Evolutionary conservation across 2,797 vertebrate genomes (phyloP).

Genomic region (Siniperca undulata): DNA sequence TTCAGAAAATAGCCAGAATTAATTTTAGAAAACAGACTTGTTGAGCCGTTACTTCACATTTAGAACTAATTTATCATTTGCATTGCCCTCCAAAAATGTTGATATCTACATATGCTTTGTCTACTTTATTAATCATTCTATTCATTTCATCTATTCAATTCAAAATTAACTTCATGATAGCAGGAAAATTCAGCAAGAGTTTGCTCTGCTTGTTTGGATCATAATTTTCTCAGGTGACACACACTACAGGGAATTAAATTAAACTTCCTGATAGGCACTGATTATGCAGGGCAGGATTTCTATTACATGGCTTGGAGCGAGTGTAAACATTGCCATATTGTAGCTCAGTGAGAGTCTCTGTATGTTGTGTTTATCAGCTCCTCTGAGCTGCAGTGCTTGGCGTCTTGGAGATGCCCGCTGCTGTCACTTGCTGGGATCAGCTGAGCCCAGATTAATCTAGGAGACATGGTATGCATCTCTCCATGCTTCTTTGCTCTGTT

Average conservation of each 20-base stretch:
- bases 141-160: slow-evolving; percentile 39
- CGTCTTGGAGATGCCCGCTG: slow-evolving; percentile 39
- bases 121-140: slow-evolving; percentile 47
- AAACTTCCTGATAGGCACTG: slow-evolving; percentile 67
- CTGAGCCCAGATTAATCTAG: slow-evolving; percentile 77
- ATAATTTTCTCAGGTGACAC: slow-evolving; percentile 73
- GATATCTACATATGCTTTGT: slow-evolving; percentile 26
- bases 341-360: slow-evolving; percentile 64
- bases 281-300: slow-evolving; percentile 72
- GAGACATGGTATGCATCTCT: slow-evolving; percentile 59
- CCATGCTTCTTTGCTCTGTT: slow-evolving; percentile 56
- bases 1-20: neutral
- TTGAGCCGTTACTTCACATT: neutral
- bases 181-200: slow-evolving; percentile 24
- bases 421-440: slow-evolving; percentile 68
- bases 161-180: slow-evolving; percentile 40
- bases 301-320: slow-evolving; percentile 75
- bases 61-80: slow-evolving; percentile 1
- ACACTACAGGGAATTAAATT: slow-evolving; percentile 69
- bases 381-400: slow-evolving; percentile 45
- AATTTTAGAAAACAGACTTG: neutral
- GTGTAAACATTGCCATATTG: slow-evolving; percentile 83
- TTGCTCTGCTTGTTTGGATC: slow-evolving; percentile 68
- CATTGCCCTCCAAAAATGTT: slow-evolving; percentile 15
- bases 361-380: slow-evolving; percentile 63